A percentile compares a stretch with the other conserved stretches of the same genome.
Evolutionary conservation across 2,888 invertebrate genomes (phyloP).

Genomic region (Chromoteleia sp.): DNA sequence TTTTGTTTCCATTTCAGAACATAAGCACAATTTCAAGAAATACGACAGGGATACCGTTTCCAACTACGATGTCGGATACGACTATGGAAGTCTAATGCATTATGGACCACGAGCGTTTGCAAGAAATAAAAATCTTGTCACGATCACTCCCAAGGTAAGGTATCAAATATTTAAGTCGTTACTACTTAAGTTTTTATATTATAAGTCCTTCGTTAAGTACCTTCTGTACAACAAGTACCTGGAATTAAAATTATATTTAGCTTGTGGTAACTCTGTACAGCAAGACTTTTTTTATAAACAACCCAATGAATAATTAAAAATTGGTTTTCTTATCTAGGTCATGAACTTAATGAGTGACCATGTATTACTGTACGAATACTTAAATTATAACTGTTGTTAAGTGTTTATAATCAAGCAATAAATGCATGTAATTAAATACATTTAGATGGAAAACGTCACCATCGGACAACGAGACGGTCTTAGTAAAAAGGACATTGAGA

Average conservation of each 20-base stretch:
- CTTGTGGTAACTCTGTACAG: no score
- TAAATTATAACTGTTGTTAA: no score
- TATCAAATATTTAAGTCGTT: no score
- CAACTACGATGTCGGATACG: slow-evolving; percentile 89
- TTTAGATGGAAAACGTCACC: slow-evolving; percentile 84
- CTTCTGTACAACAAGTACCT: no score
- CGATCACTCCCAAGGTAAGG: slow-evolving; percentile 87
- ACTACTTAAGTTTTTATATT: no score
- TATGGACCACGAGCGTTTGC: slow-evolving; percentile 89
- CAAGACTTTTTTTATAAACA: no score
- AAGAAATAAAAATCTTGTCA: slow-evolving; percentile 89
- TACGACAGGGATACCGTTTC: slow-evolving; percentile 88
- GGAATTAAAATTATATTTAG: slow-evolving; percentile 38
- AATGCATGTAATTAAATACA: background rate
- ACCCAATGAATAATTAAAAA: no score
- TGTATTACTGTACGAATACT: no score
- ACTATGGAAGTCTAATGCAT: slow-evolving; percentile 91
- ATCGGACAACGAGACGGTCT: slow-evolving; percentile 87
- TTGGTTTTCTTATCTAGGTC: no score
- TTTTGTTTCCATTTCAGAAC: slow-evolving; percentile 80
- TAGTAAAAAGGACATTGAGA: slow-evolving; percentile 86
- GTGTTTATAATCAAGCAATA: no score
- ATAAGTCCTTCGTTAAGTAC: no score
- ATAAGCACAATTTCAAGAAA: slow-evolving; percentile 88
- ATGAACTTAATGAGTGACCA: no score